Evolutionary conservation across 1,140 invertebrate genomes (phyloP), one percentile per base, ranked within the genome.

Genomic region (Aphelenchoides avenae): DNA sequence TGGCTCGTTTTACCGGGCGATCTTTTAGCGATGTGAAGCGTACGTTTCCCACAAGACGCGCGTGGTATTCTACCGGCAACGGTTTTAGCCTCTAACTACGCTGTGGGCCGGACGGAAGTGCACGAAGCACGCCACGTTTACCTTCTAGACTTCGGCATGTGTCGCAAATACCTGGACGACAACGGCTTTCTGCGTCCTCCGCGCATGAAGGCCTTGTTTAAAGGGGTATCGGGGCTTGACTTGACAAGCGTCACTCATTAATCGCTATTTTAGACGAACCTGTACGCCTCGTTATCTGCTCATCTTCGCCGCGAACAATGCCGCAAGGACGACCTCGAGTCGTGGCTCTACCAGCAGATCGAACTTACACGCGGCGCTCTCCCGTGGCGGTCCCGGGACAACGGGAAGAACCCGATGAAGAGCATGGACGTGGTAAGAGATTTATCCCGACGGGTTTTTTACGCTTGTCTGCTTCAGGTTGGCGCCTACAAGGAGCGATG

Each of bases 91-190:
- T n/a, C n/a, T n/a, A 66, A 66, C 33, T 61, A 51, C 29, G 64
- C 56, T 30, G 15, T 53, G 5, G 63, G 63, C 22, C 48, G 48
- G 1, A 18, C 30, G 33, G 36, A 52, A 6, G 27, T 61, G 36
- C 44, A 56, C 24, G 59, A 68, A 44, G 20, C 43, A 20, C 24
- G 33, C n/a, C 36, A 49, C 15, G 44, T 64, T 20, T 69, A 64
- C 49, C 52, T 69, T 42, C 46, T 69, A 13, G 67, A 69, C 30
- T 69, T 69, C 33, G 67, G 67, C 11, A 64, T 69, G 65, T 52
- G 51, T 31, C 63, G 67, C 18, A 48, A 61, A 26, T 69, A 52
- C 31, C 30, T 57, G 5, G 57, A 66, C 9, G 52, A 61, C 22
- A 53, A 68, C 48, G 66, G 66, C 22, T 55, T 58, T 7, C 59